Evolutionary conservation across 1,140 invertebrate species (phyloP).

Genomic region (Tribolium madens): DNA sequence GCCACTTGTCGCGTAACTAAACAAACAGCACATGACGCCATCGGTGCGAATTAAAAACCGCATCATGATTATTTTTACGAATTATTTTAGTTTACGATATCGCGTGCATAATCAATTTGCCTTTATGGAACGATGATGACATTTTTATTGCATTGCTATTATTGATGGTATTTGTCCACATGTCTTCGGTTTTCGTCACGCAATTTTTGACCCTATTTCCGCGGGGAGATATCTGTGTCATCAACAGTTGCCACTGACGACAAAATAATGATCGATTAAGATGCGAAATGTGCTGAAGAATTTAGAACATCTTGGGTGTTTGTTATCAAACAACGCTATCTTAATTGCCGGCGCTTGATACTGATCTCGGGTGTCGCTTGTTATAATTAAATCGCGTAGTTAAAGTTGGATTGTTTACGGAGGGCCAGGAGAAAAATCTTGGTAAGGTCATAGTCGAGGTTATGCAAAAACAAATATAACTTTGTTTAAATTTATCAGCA

Average conservation of each 20-base stretch:
- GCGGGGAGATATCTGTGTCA: slow-evolving; percentile 11
- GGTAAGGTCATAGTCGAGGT: neutral
- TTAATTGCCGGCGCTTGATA: neutral
- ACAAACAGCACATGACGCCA: neutral
- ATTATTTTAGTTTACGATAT: neutral
- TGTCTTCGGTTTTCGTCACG: neutral
- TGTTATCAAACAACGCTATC: neutral
- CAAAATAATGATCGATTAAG: slow-evolving; percentile 4
- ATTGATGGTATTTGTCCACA: neutral
- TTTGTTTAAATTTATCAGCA: neutral
- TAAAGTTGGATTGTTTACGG: neutral
- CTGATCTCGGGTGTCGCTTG: neutral
- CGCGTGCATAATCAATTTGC: neutral
- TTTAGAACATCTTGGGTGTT: neutral
- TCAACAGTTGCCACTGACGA: neutral
- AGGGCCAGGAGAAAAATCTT: neutral
- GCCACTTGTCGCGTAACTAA: neutral
- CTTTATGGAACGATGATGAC: neutral
- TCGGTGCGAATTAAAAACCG: neutral
- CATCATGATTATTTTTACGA: slow-evolving; percentile 3
- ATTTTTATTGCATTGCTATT: neutral
- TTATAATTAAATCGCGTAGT: neutral
- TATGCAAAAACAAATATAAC: neutral
- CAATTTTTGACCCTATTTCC: slow-evolving; percentile 1
- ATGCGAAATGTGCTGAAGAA: neutral